Percentiles rank a stretch among this genome's conserved stretches.
Conservation (phyloP, 2,888 invertebrate genomes). For the Epistrophe grossulariae region DNA sequence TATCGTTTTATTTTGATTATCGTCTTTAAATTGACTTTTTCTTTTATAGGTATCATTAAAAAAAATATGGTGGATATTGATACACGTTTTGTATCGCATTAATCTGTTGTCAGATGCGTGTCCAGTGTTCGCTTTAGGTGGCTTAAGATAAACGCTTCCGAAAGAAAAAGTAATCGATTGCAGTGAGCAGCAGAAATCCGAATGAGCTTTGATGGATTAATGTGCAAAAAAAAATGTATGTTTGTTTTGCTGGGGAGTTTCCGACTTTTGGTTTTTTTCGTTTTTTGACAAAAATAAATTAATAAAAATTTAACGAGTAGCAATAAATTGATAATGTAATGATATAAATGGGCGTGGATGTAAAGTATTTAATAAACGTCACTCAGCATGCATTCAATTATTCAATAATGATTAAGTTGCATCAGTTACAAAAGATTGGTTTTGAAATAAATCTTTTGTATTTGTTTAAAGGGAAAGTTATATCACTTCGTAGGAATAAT, state of each 20-base stretch:
- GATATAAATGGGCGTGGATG: constrained; percentile 31
- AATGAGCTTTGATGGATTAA: constrained; percentile 10
- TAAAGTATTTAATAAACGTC: constrained; percentile 29
- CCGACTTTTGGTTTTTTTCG: neutral
- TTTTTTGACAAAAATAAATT: constrained; percentile 13
- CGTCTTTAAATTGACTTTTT: constrained; percentile 28
- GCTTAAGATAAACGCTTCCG: constrained; percentile 57
- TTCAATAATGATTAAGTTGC: constrained; percentile 14
- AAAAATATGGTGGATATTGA: constrained; percentile 12
- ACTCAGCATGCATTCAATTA: neutral
- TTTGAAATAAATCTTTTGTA: neutral
- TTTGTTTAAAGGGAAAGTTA: constrained; percentile 12
- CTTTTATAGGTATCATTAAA: constrained; percentile 19
- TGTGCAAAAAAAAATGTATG: neutral
- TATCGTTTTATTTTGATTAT: constrained; percentile 61
- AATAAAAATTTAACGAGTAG: constrained; percentile 32
- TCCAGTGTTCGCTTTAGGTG: constrained; percentile 44
- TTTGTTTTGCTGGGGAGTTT: constrained; percentile 10
- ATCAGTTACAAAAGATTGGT: neutral
- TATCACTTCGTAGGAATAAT: neutral
- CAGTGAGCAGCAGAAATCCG: neutral
- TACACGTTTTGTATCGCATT: constrained; percentile 54
- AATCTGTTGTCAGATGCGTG: constrained; percentile 44
- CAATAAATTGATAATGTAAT: constrained; percentile 28
- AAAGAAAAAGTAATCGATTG: constrained; percentile 41